A percentile compares a stretch with the other conserved stretches of the same genome.
Evolutionary conservation across 2,888 invertebrate species (phyloP).

Genomic region (Melipona bicolor): DNA sequence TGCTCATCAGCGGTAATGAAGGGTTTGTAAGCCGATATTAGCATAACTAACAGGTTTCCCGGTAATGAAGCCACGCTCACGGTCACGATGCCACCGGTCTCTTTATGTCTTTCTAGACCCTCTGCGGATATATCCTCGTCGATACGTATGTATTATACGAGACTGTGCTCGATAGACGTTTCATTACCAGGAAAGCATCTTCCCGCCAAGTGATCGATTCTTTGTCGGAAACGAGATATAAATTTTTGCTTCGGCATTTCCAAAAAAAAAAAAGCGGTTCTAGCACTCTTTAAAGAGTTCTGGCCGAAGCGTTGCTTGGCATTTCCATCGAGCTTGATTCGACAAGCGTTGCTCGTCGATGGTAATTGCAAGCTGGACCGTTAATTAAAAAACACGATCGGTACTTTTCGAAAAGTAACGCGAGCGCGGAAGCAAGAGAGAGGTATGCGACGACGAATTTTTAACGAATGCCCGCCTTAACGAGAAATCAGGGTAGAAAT

Average conservation of each 20-base stretch:
- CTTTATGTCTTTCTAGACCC: slow-evolving; percentile 62
- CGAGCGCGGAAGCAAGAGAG: slow-evolving; percentile 36
- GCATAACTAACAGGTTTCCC: slow-evolving; percentile 83
- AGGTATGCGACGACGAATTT: slow-evolving; percentile 31
- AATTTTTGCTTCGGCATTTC: too few species aligned
- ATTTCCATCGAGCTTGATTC: slow-evolving; percentile 22
- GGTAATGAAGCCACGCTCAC: slow-evolving; percentile 79
- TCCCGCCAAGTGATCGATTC: background rate
- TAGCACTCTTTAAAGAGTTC: too few species aligned
- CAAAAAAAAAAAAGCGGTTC: too few species aligned
- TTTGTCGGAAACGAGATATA: too few species aligned
- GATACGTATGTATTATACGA: background rate
- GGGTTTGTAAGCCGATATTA: slow-evolving; percentile 83
- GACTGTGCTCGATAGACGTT: background rate
- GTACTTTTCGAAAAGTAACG: slow-evolving; percentile 15
- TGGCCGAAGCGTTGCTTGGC: slow-evolving; percentile 28
- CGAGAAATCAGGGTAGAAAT: slow-evolving; percentile 45
- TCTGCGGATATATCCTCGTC: slow-evolving; percentile 48
- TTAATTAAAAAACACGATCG: slow-evolving; percentile 41
- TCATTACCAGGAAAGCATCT: background rate
- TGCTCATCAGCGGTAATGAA: slow-evolving; percentile 83
- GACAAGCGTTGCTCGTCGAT: background rate
- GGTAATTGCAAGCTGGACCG: background rate
- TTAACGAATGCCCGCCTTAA: slow-evolving; percentile 28
- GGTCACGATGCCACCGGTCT: slow-evolving; percentile 62